Percentiles rank a stretch among this genome's conserved stretches.
Conservation (phyloP, 2,113 vertebrate genomes). For the Cochlearius cochlearius region DNA sequence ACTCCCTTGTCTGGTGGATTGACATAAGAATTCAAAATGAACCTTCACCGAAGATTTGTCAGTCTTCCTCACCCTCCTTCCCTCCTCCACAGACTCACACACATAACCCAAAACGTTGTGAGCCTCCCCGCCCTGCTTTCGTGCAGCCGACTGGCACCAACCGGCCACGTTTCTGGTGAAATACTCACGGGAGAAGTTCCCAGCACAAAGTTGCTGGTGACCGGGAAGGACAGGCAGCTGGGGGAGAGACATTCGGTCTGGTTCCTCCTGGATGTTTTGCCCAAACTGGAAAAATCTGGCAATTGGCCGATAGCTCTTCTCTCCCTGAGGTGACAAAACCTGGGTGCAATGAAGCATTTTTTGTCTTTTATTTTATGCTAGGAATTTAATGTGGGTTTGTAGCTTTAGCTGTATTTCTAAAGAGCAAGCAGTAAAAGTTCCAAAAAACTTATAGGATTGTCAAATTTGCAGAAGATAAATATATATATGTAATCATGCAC, state of each 20-base stretch:
- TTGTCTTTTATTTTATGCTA: not conserved
- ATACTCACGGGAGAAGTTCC: not conserved
- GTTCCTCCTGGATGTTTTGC: not conserved
- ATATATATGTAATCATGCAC: slow-evolving; percentile 1
- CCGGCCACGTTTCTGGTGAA: rapidly evolving
- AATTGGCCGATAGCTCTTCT: not conserved
- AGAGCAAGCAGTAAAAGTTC: slow-evolving; percentile 1
- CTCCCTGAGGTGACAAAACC: not conserved
- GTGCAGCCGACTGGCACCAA: not conserved
- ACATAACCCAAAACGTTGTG: not conserved
- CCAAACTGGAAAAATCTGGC: not conserved
- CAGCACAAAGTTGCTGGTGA: not conserved
- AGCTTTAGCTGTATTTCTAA: not conserved
- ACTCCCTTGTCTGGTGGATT: not conserved
- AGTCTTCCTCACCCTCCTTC: not conserved
- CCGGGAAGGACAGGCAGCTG: not conserved
- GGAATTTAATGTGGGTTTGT: not conserved
- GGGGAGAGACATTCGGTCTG: not conserved
- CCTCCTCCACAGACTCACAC: not conserved
- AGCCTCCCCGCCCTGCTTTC: not conserved
- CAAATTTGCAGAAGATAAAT: not conserved
- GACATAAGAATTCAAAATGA: not conserved
- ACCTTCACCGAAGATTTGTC: not conserved
- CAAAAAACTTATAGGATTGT: not conserved
- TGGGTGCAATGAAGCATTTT: not conserved